Conservation (phyloP, 1,140 invertebrate species). For the Tetramorium alpestre region DNA sequence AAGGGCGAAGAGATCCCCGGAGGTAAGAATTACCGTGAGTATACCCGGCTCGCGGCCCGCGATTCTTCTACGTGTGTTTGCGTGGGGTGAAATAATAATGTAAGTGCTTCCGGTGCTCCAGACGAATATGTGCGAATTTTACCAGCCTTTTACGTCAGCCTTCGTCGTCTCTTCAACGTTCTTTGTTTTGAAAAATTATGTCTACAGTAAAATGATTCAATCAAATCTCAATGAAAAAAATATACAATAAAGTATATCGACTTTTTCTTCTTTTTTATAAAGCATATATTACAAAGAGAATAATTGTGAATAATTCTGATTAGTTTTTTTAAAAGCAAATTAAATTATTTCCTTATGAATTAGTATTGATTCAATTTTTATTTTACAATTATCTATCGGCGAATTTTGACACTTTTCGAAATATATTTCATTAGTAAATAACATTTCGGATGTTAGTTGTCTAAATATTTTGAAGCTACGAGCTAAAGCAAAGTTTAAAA, state of each 20-base stretch:
- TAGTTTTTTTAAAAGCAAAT: background rate
- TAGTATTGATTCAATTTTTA: background rate
- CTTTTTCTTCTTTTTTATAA: background rate
- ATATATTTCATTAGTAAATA: background rate
- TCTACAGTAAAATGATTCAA: background rate
- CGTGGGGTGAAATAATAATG: constrained; percentile 20
- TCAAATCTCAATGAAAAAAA: background rate
- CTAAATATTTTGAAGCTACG: background rate
- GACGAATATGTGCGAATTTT: constrained; percentile 19
- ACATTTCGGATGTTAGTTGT: background rate
- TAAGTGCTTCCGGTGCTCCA: constrained; percentile 14
- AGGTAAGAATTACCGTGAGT: constrained; percentile 49
- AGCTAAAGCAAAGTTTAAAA: background rate
- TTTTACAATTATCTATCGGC: background rate
- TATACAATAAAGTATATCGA: background rate
- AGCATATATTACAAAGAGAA: background rate
- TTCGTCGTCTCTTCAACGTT: constrained; percentile 8
- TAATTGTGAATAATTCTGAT: background rate
- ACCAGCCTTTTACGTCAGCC: constrained; percentile 3
- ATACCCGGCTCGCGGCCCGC: background rate
- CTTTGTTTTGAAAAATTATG: background rate
- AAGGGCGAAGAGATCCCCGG: constrained; percentile 53
- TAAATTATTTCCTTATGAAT: background rate
- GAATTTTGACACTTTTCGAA: background rate
- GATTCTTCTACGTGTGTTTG: constrained; percentile 32